Evolutionary conservation across 2,888 invertebrate species (phyloP).

Genomic region (Gymnoscelis rufifasciata): DNA sequence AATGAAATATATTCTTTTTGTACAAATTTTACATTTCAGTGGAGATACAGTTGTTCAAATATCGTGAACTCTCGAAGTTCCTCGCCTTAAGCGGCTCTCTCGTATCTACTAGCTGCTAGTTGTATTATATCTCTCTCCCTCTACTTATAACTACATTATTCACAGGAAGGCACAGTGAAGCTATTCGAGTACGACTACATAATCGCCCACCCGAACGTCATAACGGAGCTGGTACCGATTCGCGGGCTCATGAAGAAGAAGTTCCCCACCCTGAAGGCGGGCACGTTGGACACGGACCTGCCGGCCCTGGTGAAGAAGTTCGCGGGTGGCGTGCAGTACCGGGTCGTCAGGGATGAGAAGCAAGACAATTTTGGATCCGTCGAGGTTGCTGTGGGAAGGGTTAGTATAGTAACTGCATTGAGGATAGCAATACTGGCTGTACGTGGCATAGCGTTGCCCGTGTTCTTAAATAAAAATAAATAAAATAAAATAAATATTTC

Average conservation of each 20-base stretch:
- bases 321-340: slow-evolving; percentile 84
- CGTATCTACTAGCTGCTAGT: no score
- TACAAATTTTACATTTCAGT: no score
- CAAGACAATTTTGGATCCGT: slow-evolving; percentile 85
- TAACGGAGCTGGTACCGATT: slow-evolving; percentile 86
- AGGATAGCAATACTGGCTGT: background rate
- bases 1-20: no score
- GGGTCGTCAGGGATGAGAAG: slow-evolving; percentile 81
- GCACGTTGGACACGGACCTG: slow-evolving; percentile 84
- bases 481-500: no score
- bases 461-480: no score
- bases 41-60: no score
- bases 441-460: no score
- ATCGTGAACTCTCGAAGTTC: no score
- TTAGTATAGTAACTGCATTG: slow-evolving; percentile 46
- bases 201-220: slow-evolving; percentile 88
- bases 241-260: slow-evolving; percentile 87
- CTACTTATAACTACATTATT: no score
- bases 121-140: background rate
- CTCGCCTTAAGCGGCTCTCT: no score
- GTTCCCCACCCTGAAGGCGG: slow-evolving; percentile 84
- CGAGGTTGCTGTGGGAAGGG: slow-evolving; percentile 84
- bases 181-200: slow-evolving; percentile 85
- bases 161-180: slow-evolving; percentile 82
- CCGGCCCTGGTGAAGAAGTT: slow-evolving; percentile 81